Conservation (phyloP, 1,140 invertebrate species). For the Pseudachorutes palmiensis region DNA sequence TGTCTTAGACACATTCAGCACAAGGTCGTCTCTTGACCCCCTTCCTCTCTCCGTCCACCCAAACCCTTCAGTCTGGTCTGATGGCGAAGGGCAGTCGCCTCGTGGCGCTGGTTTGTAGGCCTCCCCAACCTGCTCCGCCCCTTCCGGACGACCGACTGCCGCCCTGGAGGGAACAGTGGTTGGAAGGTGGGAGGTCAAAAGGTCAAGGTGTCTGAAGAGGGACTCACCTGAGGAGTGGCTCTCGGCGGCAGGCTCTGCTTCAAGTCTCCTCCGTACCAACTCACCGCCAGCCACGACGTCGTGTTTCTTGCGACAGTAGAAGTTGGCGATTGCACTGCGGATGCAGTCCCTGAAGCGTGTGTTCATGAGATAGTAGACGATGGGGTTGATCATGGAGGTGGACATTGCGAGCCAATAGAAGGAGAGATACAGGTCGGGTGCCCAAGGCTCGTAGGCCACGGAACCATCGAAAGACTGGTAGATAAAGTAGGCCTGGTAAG, state of each 20-base stretch:
- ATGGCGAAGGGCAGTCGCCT: too few relatives aligned
- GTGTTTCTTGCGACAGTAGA: background rate
- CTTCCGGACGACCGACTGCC: too few relatives aligned
- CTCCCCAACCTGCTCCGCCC: too few relatives aligned
- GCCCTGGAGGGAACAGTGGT: too few relatives aligned
- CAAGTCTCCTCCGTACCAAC: background rate
- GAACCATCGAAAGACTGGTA: constrained; percentile 67
- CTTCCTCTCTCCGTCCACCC: too few relatives aligned
- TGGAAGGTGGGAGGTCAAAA: too few relatives aligned
- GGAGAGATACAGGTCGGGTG: constrained; percentile 69
- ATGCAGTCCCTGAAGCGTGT: constrained; percentile 34
- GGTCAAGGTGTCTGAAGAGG: too few relatives aligned
- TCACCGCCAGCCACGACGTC: background rate
- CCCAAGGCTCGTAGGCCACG: constrained; percentile 59
- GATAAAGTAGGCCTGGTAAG: constrained; percentile 80
- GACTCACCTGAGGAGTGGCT: constrained; percentile 2
- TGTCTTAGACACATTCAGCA: too few relatives aligned
- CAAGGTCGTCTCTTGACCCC: too few relatives aligned
- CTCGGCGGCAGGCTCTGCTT: background rate
- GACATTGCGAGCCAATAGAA: constrained; percentile 91
- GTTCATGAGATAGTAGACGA: constrained; percentile 91
- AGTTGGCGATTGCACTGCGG: constrained; percentile 8
- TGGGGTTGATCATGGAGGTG: constrained; percentile 82
- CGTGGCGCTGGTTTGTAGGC: too few relatives aligned
- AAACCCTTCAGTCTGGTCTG: too few relatives aligned